Conservation (phyloP, 2,113 vertebrate species). For the Pimephales promelas region DNA sequence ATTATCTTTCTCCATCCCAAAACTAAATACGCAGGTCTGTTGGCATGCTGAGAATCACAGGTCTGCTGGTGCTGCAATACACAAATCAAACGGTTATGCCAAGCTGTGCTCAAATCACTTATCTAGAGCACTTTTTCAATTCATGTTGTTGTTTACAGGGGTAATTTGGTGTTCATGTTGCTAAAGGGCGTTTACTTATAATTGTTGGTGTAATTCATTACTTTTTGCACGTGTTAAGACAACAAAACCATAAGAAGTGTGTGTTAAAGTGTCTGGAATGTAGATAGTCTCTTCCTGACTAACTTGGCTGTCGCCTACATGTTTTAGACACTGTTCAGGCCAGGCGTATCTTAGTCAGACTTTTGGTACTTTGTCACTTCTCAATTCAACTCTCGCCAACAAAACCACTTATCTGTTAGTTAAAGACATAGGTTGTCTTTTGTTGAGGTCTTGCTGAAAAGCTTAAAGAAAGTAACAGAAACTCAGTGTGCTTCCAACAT, state of each 20-base stretch:
- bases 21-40: conserved; percentile 24
- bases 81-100: conserved; percentile 18
- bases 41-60: conserved; percentile 10
- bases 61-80: conserved; percentile 9
- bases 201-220: conserved; percentile 29
- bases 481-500: background rate
- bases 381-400: conserved; percentile 42
- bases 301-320: conserved; percentile 63
- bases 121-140: background rate
- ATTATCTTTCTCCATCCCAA: conserved; percentile 39
- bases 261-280: conserved; percentile 57
- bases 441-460: background rate
- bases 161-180: background rate
- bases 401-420: conserved; percentile 16
- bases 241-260: conserved; percentile 9
- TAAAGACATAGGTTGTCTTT: background rate
- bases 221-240: background rate
- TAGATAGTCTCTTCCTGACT: conserved; percentile 70
- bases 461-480: background rate
- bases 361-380: conserved; percentile 49
- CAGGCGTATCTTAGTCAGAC: conserved; percentile 38
- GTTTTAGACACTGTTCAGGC: conserved; percentile 66
- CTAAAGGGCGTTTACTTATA: conserved; percentile 6
- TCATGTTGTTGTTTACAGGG: conserved; percentile 10
- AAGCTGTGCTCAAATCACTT: conserved; percentile 6